Evolutionary conservation across 1,140 invertebrate genomes (phyloP).

Genomic region (Anagrus nilaparvatae): DNA sequence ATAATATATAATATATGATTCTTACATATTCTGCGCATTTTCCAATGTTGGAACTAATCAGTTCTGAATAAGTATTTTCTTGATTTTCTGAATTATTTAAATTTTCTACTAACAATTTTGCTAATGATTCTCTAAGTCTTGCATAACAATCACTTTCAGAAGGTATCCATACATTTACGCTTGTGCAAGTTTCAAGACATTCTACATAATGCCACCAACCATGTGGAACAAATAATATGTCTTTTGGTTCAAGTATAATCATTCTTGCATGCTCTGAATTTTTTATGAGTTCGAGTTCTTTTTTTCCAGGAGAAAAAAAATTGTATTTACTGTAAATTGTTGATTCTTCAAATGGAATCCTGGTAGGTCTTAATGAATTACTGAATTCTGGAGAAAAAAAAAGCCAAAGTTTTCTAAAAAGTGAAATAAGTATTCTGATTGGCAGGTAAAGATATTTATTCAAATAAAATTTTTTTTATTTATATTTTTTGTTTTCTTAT

Average conservation of each 20-base stretch:
- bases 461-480: slow-evolving; percentile 3
- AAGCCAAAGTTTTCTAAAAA: slow-evolving; percentile 83
- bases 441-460: too few species aligned
- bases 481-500: slow-evolving; percentile 5
- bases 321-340: slow-evolving; percentile 85
- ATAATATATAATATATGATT: slow-evolving; percentile 8
- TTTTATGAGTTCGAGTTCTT: slow-evolving; percentile 26
- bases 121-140: slow-evolving; percentile 37
- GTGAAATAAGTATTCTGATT: too few species aligned
- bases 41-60: slow-evolving; percentile 18
- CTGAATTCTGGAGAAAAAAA: slow-evolving; percentile 76
- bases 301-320: slow-evolving; percentile 52
- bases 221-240: slow-evolving; percentile 78
- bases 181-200: slow-evolving; percentile 61
- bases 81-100: slow-evolving; percentile 24
- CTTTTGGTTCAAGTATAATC: slow-evolving; percentile 65
- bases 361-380: slow-evolving; percentile 59
- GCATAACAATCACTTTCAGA: slow-evolving; percentile 43
- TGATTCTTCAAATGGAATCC: slow-evolving; percentile 94
- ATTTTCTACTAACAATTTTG: slow-evolving; percentile 34
- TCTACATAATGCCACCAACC: slow-evolving; percentile 97
- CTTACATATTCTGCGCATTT: slow-evolving; percentile 31
- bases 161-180: slow-evolving; percentile 83
- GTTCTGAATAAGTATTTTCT: slow-evolving; percentile 15
- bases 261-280: slow-evolving; percentile 30